phyloP scores from a whole-genome alignment of 2,113 vertebrate genomes.

The Oreocharis arfaki region DNA sequence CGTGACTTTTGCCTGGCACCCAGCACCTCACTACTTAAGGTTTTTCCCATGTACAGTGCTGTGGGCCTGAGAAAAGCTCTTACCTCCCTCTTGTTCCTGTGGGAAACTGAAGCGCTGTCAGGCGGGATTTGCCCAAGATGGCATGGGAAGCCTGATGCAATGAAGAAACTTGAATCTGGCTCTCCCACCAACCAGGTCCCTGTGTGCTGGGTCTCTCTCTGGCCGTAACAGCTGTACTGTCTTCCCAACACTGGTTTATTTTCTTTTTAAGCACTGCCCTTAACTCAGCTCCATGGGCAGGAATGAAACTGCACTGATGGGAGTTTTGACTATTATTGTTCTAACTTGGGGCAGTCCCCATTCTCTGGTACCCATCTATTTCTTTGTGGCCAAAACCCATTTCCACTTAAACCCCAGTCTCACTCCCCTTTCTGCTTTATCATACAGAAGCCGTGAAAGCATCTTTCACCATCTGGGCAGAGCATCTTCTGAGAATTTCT shows the following conservation, averaged over 20 bases:
- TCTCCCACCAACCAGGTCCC: neutral
- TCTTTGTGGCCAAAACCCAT: neutral
- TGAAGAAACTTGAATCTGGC: neutral
- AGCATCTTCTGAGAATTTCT: neutral
- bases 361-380: neutral
- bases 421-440: neutral
- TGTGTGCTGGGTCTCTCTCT: neutral
- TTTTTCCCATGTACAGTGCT: neutral
- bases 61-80: rapidly evolving
- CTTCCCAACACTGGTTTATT: neutral
- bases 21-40: neutral
- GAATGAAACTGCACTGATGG: neutral
- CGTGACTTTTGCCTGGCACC: neutral
- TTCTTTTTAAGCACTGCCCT: neutral
- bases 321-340: neutral
- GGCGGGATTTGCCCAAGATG: neutral
- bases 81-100: neutral
- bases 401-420: neutral
- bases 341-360: neutral
- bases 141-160: neutral
- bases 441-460: neutral
- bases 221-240: neutral
- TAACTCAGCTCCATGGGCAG: neutral
- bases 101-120: neutral
- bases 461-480: neutral